phyloP scores from a whole-genome alignment of 2,888 invertebrate genomes.

The Prenolepis imparis region DNA sequence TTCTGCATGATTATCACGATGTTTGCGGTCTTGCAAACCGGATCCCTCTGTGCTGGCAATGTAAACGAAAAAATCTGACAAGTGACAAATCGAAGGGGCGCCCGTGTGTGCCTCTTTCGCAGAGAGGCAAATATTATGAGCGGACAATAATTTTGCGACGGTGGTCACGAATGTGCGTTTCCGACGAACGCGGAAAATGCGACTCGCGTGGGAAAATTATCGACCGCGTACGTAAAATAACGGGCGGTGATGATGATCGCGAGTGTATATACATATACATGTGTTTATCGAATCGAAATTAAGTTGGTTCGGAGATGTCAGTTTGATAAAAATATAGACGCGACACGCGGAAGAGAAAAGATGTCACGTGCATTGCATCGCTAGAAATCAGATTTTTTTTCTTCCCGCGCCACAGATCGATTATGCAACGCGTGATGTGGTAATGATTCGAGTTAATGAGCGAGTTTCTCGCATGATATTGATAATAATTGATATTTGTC shows the following conservation, averaged over 20 bases:
- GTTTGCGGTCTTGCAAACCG: slow-evolving; percentile 58
- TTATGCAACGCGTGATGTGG: neutral
- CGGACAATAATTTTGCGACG: slow-evolving; percentile 57
- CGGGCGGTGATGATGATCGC: slow-evolving; percentile 33
- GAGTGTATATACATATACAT: slow-evolving; percentile 35
- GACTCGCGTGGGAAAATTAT: slow-evolving; percentile 57
- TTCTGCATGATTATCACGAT: slow-evolving; percentile 41
- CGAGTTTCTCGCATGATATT: neutral
- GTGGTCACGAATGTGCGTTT: neutral
- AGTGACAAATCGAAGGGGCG: slow-evolving; percentile 78
- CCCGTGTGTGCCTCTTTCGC: slow-evolving; percentile 26
- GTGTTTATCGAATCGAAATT: slow-evolving; percentile 62
- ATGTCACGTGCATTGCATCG: neutral
- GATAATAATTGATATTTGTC: neutral
- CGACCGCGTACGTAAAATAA: slow-evolving; percentile 59
- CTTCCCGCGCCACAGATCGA: neutral
- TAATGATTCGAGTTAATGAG: neutral
- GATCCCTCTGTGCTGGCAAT: neutral
- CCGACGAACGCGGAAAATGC: neutral
- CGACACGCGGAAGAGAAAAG: neutral
- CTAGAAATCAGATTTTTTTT: neutral
- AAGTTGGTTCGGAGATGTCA: slow-evolving; percentile 68
- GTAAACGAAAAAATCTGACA: slow-evolving; percentile 76
- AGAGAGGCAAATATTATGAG: slow-evolving; percentile 59
- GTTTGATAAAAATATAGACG: slow-evolving; percentile 66